Conservation (phyloP, 1,140 invertebrate species). For the Dinothrombium tinctorium region DNA sequence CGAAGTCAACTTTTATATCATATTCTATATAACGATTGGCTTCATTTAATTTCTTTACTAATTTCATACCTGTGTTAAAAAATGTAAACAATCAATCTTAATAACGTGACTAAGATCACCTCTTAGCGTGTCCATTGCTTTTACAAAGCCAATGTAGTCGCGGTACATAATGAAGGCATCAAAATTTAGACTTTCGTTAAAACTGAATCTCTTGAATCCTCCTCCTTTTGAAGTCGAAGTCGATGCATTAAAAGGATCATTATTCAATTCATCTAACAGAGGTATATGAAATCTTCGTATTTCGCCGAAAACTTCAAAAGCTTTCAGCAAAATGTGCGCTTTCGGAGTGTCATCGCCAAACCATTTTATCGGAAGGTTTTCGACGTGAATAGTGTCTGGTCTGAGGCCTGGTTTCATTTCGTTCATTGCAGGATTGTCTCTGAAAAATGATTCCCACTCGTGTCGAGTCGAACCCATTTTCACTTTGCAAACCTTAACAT, state of each 20-base stretch:
- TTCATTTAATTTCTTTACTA: constrained; percentile 43
- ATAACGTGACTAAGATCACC: too few relatives aligned
- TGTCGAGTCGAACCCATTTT: constrained; percentile 56
- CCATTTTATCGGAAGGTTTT: constrained; percentile 27
- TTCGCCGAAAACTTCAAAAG: constrained; percentile 68
- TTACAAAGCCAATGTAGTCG: constrained; percentile 81
- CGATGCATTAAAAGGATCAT: too few relatives aligned
- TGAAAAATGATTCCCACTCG: constrained; percentile 83
- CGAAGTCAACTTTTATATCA: constrained; percentile 51
- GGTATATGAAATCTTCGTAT: constrained; percentile 69
- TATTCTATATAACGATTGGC: constrained; percentile 10
- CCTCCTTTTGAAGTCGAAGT: background rate
- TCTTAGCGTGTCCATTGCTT: constrained; percentile 76
- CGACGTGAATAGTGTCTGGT: constrained; percentile 72
- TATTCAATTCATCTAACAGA: constrained; percentile 36
- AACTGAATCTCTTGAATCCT: constrained; percentile 30
- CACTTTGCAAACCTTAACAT: constrained; percentile 51
- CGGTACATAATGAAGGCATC: constrained; percentile 72
- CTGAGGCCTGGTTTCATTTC: constrained; percentile 84
- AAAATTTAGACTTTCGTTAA: constrained; percentile 40
- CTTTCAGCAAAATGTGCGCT: constrained; percentile 47
- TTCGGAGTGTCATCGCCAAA: constrained; percentile 35
- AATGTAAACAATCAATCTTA: too few relatives aligned
- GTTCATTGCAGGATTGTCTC: constrained; percentile 83
- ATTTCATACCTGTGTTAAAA: constrained; percentile 63